Evolutionary conservation across 2,113 vertebrate species (phyloP), one percentile per base, ranked within the genome.

Genomic region (Suricata suricatta): DNA sequence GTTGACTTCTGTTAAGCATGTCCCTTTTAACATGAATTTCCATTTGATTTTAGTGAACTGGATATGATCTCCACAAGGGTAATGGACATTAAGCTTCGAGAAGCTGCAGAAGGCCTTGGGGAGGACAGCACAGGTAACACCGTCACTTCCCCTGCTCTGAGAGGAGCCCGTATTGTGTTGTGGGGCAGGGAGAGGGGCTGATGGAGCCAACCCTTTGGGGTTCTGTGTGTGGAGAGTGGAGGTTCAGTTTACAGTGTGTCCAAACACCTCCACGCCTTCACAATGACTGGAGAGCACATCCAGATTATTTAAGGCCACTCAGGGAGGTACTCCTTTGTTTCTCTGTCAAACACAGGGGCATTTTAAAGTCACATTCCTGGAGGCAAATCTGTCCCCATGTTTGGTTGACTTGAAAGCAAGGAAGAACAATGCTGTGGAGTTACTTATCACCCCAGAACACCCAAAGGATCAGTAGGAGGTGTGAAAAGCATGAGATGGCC

Each of bases 61-160:
- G 79, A 68, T 86, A 97, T 98, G 98, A 99, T 95, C 92, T 98
- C 98, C 29, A 97, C 97, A 35, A 98, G 95, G 94, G 96, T 90
- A 82, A 99, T 99, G 99, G 99, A 99, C 93, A 93, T 97, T 64
- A 99, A 99, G 93, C 96, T 98, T 90, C 98, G 98, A 96, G 99
- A 99, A 44, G 83, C 97, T 23, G 99, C 97, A 0, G 98, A 99
- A 92, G 99, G 98, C 96, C 98, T 98, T 92, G 98, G 98, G 57
- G 99, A 99, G 13, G 99, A 99, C 77, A 91, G 85, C 95, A 95
- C 99, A 99, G 99, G 99, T 99, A 98, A 98, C 96, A 54, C 69
- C 81, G 29, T 47, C 35, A 0, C 33, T 44, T 81, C 71, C 4
- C 16, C 63, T 29, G 29, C 15, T 27, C 54, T 84, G 83, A 86